phyloP scores from a whole-genome alignment of 1,140 invertebrate genomes.

The Macrocentrus cingulum region DNA sequence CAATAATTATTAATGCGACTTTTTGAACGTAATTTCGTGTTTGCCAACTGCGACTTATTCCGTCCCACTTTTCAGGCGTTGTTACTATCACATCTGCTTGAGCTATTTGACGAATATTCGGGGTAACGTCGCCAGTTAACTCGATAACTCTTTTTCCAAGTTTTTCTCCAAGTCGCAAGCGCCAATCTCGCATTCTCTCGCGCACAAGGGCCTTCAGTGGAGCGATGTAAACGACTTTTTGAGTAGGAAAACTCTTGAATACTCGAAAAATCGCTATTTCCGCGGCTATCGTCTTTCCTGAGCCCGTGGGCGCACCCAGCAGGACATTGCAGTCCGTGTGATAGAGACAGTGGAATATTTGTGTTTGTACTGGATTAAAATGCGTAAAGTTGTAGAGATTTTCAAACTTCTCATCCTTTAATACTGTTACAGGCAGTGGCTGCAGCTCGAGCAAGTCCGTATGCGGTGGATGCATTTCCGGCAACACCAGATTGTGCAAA shows the following conservation, averaged over 20 bases:
- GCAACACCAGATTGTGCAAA: constrained; percentile 88
- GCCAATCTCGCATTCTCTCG: constrained; percentile 97
- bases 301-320: constrained; percentile 96
- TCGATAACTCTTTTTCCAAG: constrained; percentile 90
- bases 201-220: constrained; percentile 96
- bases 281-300: constrained; percentile 97
- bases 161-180: constrained; percentile 76
- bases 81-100: constrained; percentile 93
- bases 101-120: constrained; percentile 84
- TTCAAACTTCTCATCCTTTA: constrained; percentile 79
- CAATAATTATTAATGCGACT: constrained; percentile 93
- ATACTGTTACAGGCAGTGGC: constrained; percentile 82
- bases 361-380: constrained; percentile 99
- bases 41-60: constrained; percentile 96
- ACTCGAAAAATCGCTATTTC: constrained; percentile 97
- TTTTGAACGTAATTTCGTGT: constrained; percentile 91
- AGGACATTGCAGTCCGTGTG: constrained; percentile 94
- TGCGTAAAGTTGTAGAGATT: constrained; percentile 88
- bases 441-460: constrained; percentile 86
- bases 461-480: constrained; percentile 89
- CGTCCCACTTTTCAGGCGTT: constrained; percentile 99
- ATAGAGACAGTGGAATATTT: constrained; percentile 96
- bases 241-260: constrained; percentile 79
- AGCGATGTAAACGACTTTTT: constrained; percentile 98
- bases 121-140: constrained; percentile 94